Base-by-base conservation (phyloP, 2,888 invertebrate genomes). In the Drosophila rellima region DNA sequence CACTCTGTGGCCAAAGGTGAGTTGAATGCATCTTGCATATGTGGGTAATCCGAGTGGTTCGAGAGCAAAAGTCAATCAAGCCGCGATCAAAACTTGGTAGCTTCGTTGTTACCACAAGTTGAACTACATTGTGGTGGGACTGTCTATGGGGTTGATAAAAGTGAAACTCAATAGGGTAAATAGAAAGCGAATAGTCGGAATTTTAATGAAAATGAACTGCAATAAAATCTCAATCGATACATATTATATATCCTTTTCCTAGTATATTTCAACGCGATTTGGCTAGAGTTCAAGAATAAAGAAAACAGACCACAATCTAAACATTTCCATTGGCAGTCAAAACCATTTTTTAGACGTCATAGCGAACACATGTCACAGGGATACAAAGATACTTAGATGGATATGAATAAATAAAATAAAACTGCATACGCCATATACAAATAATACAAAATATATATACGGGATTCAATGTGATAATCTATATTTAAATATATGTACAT, bases 1-100 rank as follows among this genome's bases (percentile, higher is more conserved):
- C 67, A 51, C 61, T 71, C 60, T 72, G 72, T 42, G 81, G 78
- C 35, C 74, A 81, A 56, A 85, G 87, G 88, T 88, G 50, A 88
- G 84, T 69, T n/a, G 15, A 18, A 10, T 63, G 37, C 44, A 35
- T 50, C 26, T 78, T 69, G 60, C 74, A 54, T 74, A 69, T 73
- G 55, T 11, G 42, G 45, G 84, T 73, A 87, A 87, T 51, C 8
- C 40, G 76, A 86, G 72, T 59, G 44, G 4, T 48, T 31, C 17
- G 20, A 42, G 10, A 23, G 6, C 37, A 20, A 57, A 54, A 57
- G 57, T 20, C 48, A 66, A 44, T 40, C 26, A 11, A 56, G 47
- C 54, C 48, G 62, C 45, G 56, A 29, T 57, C 47, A 26, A 8
- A 17, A 45, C 7, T 35, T 35, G 37, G 55, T 47, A 26, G 23